Evolutionary conservation across 2,888 invertebrate genomes (phyloP).

Genomic region (Andrena minutula): DNA sequence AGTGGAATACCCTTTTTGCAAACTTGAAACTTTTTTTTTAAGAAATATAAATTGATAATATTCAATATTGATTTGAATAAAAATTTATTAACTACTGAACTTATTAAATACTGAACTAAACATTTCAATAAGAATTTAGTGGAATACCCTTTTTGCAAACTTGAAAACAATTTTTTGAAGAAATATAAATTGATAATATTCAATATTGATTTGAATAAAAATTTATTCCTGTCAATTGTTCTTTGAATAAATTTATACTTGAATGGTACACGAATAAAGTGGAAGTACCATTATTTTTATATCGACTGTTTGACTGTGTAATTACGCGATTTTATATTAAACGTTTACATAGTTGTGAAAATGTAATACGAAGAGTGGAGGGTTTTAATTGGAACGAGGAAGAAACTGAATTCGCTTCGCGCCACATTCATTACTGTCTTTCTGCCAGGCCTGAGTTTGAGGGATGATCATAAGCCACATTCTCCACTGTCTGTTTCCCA

Average conservation of each 20-base stretch:
- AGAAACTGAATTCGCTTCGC: conserved; percentile 26
- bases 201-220: not conserved
- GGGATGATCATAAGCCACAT: conserved; percentile 41
- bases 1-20: no score
- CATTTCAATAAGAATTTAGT: no score
- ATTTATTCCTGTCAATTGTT: not conserved
- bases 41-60: no score
- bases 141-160: no score
- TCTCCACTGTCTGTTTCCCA: conserved; percentile 6
- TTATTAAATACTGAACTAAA: no score
- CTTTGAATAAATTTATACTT: not conserved
- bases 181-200: no score
- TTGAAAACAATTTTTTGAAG: no score
- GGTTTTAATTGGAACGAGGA: conserved; percentile 23
- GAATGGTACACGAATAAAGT: not conserved
- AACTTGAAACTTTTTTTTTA: no score
- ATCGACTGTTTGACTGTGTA: not conserved
- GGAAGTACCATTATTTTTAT: no score
- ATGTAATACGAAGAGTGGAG: conserved; percentile 19
- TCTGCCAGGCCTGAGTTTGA: conserved; percentile 26
- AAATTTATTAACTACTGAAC: no score
- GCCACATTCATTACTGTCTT: conserved; percentile 24
- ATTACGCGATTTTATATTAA: not conserved
- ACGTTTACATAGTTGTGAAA: not conserved
- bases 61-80: no score